Base-by-base conservation (phyloP, 1,140 invertebrate species). In the Delia radicum region DNA sequence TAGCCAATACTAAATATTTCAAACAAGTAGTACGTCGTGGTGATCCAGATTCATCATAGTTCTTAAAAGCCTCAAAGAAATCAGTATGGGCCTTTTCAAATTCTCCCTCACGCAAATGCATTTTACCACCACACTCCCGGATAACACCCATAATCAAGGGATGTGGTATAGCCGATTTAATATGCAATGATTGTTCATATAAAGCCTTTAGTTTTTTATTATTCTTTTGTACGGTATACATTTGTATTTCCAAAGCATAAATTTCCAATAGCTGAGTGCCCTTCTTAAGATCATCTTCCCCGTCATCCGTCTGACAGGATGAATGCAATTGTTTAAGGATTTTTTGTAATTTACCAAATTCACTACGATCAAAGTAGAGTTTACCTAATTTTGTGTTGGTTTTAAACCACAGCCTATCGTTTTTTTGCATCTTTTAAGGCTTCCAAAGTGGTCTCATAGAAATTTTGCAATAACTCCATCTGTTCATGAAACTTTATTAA, bases 21-120 rank as follows among this genome's bases (percentile, higher is more conserved):
- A 99, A 88, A 86, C 98, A 99, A 0, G 97, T 98, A 26, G 97
- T 99, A 79, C 98, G 89, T 77, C 98, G 89, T 46, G 97, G 96
- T 80, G 95, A 98, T n/a, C 98, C 98, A 46, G 97, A 98, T 88
- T 99, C 98, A 90, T 99, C 98, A 86, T 99, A 99, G 87, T 99
- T 99, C 89, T 99, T 99, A 87, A 99, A 99, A 3, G 98, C 98
- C 88, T 99, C 98, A 88, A 99, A 99, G 87, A 99, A 99, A 85
- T 99, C 98, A 2, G 97, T 99, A 86, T 99, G 97, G 6, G 98
- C 98, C 87, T 98, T 96, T 86, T 99, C 97, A 88, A 99, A 99
- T 88, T 99, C 97, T 18, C 96, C 96, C 89, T 99, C 98, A 65
- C 98, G 91, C 42, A 99, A 88, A 89, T 99, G 98, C 98, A 99